Conservation (phyloP, 1,140 invertebrate species). For the Notospermus geniculatus region DNA sequence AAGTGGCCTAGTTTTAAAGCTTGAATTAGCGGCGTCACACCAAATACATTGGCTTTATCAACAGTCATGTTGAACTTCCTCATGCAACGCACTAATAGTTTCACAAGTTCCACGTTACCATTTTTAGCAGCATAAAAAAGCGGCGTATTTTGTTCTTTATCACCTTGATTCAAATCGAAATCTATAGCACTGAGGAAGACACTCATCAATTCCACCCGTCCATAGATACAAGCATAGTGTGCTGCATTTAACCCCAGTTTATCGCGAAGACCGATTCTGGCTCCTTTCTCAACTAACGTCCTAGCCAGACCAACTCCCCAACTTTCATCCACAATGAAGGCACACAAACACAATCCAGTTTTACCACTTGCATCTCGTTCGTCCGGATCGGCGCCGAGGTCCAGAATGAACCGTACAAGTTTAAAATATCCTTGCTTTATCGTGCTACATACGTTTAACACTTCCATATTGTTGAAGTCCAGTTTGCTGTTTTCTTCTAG, state of each 20-base stretch:
- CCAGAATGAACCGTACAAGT: slow-evolving; percentile 38
- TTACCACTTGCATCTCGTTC: slow-evolving; percentile 28
- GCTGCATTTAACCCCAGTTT: slow-evolving; percentile 39
- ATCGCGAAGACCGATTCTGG: slow-evolving; percentile 32
- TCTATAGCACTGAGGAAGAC: slow-evolving; percentile 42
- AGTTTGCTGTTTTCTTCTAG: too few species aligned
- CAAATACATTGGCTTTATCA: slow-evolving; percentile 31
- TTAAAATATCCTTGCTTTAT: slow-evolving; percentile 45
- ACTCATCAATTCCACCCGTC: slow-evolving; percentile 29
- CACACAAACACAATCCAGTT: slow-evolving; percentile 42
- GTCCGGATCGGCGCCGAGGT: slow-evolving; percentile 36
- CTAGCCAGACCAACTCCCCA: slow-evolving; percentile 43
- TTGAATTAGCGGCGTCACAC: slow-evolving; percentile 31
- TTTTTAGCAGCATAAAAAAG: slow-evolving; percentile 44
- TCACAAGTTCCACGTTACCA: slow-evolving; percentile 32
- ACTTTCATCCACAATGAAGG: slow-evolving; percentile 37
- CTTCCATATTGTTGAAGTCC: not conserved
- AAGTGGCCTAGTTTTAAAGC: slow-evolving; percentile 20
- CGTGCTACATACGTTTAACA: not conserved
- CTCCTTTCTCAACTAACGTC: slow-evolving; percentile 44
- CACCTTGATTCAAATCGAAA: slow-evolving; percentile 37
- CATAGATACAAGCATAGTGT: slow-evolving; percentile 46
- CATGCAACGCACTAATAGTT: slow-evolving; percentile 26
- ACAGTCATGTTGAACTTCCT: slow-evolving; percentile 30
- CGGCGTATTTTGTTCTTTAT: slow-evolving; percentile 43